A percentile compares a stretch with the other conserved stretches of the same genome.
phyloP scores from a whole-genome alignment of 2,113 vertebrate genomes.

The Tinamus guttatus region DNA sequence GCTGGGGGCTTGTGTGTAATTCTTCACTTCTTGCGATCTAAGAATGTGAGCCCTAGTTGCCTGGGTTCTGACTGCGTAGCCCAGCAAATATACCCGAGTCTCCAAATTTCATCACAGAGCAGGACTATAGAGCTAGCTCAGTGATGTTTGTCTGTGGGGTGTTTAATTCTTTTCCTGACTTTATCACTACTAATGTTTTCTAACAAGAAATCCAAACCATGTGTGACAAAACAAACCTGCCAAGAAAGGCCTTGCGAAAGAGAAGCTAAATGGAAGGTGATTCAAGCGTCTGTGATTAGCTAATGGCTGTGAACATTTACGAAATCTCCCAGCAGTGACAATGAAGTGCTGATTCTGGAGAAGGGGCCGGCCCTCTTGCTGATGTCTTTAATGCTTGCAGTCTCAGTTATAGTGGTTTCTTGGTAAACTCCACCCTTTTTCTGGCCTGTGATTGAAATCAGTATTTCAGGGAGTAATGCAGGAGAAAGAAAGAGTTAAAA shows the following conservation, averaged over 20 bases:
- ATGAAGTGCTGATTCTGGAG: constrained; percentile 2
- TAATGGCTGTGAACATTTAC: constrained; percentile 15
- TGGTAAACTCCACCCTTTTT: constrained; percentile 15
- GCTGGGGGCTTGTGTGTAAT: background rate
- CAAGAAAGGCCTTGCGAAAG: background rate
- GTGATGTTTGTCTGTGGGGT: rapidly evolving
- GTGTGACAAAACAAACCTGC: background rate
- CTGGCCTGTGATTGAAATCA: constrained; percentile 48
- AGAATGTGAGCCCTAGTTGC: background rate
- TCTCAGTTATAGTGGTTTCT: background rate
- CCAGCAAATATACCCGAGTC: background rate
- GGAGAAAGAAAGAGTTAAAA: constrained; percentile 39
- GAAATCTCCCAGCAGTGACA: background rate
- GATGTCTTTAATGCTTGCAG: constrained; percentile 9
- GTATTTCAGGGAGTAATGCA: constrained; percentile 25
- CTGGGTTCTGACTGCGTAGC: background rate
- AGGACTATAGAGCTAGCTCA: background rate
- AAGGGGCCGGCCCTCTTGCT: background rate
- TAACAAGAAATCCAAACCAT: background rate
- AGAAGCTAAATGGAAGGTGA: background rate
- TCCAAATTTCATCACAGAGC: background rate
- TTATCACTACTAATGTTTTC: background rate
- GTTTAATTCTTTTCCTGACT: background rate
- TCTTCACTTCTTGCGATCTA: background rate
- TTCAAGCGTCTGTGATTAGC: constrained; percentile 21